These are phyloP conservation scores for Brachypodius melanocephalos DNA, from an alignment of 2,113 vertebrate species.

Conservation along the genomic window DNA sequence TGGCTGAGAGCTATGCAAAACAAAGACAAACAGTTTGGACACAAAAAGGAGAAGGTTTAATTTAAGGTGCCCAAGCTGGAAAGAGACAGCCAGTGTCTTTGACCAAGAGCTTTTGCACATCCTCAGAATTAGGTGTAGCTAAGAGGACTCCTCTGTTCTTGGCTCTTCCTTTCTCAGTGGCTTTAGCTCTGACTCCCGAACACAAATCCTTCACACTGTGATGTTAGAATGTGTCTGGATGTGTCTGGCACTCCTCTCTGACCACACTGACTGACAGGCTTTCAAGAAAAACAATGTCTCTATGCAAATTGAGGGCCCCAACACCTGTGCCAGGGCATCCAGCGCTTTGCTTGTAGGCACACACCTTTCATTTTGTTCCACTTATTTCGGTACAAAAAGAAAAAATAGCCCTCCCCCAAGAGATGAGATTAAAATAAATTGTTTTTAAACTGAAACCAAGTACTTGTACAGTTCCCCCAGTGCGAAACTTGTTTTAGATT, in stretches of 20 bases:
- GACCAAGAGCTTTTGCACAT: neutral
- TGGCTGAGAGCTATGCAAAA: neutral
- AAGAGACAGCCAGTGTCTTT: neutral
- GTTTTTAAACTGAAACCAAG: neutral
- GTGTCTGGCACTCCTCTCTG: neutral
- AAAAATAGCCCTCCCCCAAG: neutral
- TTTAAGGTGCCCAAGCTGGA: neutral
- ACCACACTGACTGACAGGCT: neutral
- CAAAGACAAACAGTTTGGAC: neutral
- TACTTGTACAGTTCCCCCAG: neutral
- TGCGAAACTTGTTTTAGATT: neutral
- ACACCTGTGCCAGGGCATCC: neutral
- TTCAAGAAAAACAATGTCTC: neutral
- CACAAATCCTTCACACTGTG: neutral
- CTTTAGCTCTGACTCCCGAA: neutral
- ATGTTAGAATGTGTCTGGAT: neutral
- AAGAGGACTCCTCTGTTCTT: neutral
- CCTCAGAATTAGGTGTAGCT: neutral
- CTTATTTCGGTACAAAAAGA: neutral
- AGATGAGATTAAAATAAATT: neutral
- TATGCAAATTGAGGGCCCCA: neutral
- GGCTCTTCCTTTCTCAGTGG: neutral
- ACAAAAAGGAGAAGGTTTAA: neutral
- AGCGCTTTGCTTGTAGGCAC: neutral
- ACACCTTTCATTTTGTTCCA: neutral